phyloP scores from a whole-genome alignment of 1,140 invertebrate genomes.

The Caenorhabditis briggsae region DNA sequence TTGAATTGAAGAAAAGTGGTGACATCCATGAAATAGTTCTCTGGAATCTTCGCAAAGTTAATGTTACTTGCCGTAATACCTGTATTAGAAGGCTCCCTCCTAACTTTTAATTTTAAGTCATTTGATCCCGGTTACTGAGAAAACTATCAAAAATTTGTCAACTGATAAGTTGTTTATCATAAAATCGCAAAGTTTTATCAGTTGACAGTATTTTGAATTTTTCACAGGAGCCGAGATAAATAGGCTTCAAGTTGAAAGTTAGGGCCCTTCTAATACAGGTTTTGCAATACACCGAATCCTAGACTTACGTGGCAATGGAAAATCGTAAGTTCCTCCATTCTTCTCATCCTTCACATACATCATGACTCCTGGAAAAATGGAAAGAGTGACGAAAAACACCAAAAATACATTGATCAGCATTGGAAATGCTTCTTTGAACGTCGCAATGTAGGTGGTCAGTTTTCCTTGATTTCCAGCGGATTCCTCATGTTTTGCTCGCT shows the following conservation, averaged over 20 bases:
- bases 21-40: constrained; percentile 84
- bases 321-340: constrained; percentile 33
- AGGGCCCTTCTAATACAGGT: not conserved
- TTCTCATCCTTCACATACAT: constrained; percentile 67
- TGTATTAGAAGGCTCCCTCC: no score
- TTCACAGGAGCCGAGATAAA: no score
- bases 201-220: no score
- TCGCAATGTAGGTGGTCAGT: constrained; percentile 62
- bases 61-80: no score
- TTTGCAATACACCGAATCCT: no score
- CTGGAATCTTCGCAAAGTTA: constrained; percentile 78
- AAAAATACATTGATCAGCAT: constrained; percentile 92
- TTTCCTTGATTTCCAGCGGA: constrained; percentile 52
- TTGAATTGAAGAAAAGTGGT: constrained; percentile 96
- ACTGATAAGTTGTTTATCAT: no score
- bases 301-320: constrained; percentile 33
- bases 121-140: no score
- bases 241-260: constrained; percentile 45
- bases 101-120: no score
- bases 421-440: constrained; percentile 67
- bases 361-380: constrained; percentile 88
- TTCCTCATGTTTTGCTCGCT: constrained; percentile 45
- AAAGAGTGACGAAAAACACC: constrained; percentile 91
- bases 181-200: no score
- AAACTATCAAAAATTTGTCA: no score